Conservation (phyloP, 2,888 invertebrate genomes). For the Mesochorus sp. region DNA sequence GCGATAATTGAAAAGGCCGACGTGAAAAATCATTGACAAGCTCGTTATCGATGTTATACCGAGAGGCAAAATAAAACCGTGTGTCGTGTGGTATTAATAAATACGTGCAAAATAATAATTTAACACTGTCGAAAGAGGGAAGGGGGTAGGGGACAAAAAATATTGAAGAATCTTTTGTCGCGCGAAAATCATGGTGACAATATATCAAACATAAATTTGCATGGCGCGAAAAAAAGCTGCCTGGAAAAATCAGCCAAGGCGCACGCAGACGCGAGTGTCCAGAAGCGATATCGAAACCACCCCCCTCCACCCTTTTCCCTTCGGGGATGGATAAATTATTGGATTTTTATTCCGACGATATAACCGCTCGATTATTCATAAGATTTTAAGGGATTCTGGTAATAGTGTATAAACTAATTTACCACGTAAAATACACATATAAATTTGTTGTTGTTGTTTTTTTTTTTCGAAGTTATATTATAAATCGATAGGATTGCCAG, state of each 20-base stretch:
- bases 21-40: conserved; percentile 23
- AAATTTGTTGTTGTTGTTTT: background rate
- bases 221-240: conserved; percentile 15
- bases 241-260: conserved; percentile 58
- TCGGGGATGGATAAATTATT: conserved; percentile 49
- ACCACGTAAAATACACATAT: background rate
- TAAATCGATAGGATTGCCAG: too few relatives aligned
- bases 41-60: conserved; percentile 12
- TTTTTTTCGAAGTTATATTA: too few relatives aligned
- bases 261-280: conserved; percentile 51
- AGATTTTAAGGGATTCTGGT: conserved; percentile 35
- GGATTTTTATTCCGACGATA: conserved; percentile 41
- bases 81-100: too few relatives aligned
- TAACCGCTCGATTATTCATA: conserved; percentile 49
- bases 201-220: background rate
- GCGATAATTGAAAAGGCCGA: conserved; percentile 19
- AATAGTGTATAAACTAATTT: conserved; percentile 20
- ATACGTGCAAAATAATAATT: too few relatives aligned
- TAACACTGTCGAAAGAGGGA: too few relatives aligned
- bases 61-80: background rate
- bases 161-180: background rate
- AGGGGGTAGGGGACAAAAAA: background rate
- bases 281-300: conserved; percentile 51
- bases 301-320: too few relatives aligned
- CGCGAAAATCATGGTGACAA: background rate